Conservation (phyloP, 2,797 vertebrate species). For the Anguilla obscura region DNA sequence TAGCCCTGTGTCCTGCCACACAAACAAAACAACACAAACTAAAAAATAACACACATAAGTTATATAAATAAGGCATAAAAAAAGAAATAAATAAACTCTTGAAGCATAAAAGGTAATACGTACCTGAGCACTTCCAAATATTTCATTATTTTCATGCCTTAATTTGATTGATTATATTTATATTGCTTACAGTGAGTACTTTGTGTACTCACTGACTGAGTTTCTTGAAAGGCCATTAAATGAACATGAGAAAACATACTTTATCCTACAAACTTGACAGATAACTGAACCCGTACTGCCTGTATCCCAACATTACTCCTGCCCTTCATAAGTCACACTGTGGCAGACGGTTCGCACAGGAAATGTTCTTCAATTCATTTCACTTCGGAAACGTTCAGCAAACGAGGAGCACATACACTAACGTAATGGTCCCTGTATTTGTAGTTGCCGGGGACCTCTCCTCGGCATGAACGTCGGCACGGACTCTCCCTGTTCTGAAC, state of each 20-base stretch:
- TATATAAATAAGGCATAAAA: neutral
- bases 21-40: slow-evolving; percentile 20
- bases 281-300: neutral
- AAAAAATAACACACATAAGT: neutral
- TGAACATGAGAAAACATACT: neutral
- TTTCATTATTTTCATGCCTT: neutral
- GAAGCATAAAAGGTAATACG: neutral
- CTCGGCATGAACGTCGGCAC: neutral
- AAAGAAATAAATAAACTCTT: neutral
- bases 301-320: neutral
- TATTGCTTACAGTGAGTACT: neutral
- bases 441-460: neutral
- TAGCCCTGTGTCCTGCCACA: slow-evolving; percentile 89
- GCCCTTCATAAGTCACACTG: neutral
- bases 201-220: neutral
- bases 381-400: neutral
- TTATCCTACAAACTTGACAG: neutral
- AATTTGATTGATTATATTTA: neutral
- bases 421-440: neutral
- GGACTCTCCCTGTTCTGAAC: neutral
- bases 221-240: neutral
- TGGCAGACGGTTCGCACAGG: neutral
- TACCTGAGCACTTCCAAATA: neutral
- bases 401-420: neutral
- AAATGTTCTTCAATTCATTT: neutral